phyloP scores from a whole-genome alignment of 2,888 invertebrate species.

The Pelosia muscerda region DNA sequence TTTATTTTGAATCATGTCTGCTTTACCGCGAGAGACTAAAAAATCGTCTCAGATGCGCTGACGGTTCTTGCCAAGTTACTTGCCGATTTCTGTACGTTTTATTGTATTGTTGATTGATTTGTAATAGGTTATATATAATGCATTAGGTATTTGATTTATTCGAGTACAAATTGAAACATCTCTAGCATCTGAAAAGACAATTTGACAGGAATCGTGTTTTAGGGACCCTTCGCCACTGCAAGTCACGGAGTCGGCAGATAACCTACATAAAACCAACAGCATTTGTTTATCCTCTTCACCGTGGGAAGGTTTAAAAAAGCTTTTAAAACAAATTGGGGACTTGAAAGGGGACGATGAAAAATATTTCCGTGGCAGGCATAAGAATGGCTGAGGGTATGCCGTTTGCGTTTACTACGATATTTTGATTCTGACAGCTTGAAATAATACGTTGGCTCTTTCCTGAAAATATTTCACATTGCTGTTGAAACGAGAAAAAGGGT shows the following conservation, averaged over 20 bases:
- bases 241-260: not conserved
- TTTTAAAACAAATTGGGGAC: constrained; percentile 23
- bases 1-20: no score
- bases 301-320: constrained; percentile 13
- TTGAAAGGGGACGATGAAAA: constrained; percentile 21
- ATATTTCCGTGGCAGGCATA: constrained; percentile 15
- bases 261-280: not conserved
- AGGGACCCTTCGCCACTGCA: no score
- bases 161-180: no score
- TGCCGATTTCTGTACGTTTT: no score
- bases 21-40: no score
- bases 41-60: no score
- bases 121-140: no score
- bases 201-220: no score
- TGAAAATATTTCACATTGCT: constrained; percentile 6
- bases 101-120: no score
- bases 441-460: not conserved
- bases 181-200: no score
- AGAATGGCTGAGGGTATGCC: constrained; percentile 14
- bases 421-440: constrained; percentile 18
- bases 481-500: not conserved
- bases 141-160: no score
- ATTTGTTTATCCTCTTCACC: constrained; percentile 1
- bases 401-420: constrained; percentile 13
- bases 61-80: no score